A percentile compares a stretch with the other conserved stretches of the same genome.
Evolutionary conservation across 92 coral and sea anemone genomes (phyloP).

Genomic region (Pocillopora grandis): DNA sequence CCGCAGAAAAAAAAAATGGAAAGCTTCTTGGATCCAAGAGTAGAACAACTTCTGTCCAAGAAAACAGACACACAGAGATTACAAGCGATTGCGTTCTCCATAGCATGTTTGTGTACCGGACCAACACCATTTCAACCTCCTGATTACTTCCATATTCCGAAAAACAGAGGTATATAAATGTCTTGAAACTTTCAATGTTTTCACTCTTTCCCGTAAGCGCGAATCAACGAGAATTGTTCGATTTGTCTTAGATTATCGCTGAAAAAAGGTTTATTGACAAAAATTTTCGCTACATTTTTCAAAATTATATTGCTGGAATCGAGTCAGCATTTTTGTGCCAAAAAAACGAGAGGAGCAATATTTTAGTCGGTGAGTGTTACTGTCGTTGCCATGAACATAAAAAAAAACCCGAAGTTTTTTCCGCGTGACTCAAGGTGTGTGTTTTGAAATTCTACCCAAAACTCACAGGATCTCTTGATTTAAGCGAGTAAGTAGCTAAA

Average conservation of each 20-base stretch:
- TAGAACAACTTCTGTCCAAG: slow-evolving; percentile 52
- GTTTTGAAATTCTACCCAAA: too few relatives aligned
- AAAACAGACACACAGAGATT: slow-evolving; percentile 72
- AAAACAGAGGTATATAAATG: slow-evolving; percentile 11
- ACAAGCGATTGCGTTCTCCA: slow-evolving; percentile 73
- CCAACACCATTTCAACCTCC: slow-evolving; percentile 79
- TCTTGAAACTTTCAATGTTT: neutral
- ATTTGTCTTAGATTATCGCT: too few relatives aligned
- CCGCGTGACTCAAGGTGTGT: too few relatives aligned
- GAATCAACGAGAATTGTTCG: too few relatives aligned
- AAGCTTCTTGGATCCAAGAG: slow-evolving; percentile 58
- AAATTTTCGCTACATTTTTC: too few relatives aligned
- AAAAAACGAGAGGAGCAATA: neutral
- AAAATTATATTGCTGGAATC: too few relatives aligned
- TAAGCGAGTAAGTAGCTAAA: too few relatives aligned
- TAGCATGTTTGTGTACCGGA: slow-evolving; percentile 81
- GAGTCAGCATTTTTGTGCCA: neutral
- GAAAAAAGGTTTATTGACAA: too few relatives aligned
- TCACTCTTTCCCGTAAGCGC: neutral
- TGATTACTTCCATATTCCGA: slow-evolving; percentile 55
- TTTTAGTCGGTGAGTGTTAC: neutral
- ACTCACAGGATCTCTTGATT: too few relatives aligned
- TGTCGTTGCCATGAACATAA: too few relatives aligned
- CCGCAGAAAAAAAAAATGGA: neutral
- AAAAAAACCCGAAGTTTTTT: too few relatives aligned